phyloP scores from a whole-genome alignment of 2,113 vertebrate species.

The Picathartes gymnocephalus region DNA sequence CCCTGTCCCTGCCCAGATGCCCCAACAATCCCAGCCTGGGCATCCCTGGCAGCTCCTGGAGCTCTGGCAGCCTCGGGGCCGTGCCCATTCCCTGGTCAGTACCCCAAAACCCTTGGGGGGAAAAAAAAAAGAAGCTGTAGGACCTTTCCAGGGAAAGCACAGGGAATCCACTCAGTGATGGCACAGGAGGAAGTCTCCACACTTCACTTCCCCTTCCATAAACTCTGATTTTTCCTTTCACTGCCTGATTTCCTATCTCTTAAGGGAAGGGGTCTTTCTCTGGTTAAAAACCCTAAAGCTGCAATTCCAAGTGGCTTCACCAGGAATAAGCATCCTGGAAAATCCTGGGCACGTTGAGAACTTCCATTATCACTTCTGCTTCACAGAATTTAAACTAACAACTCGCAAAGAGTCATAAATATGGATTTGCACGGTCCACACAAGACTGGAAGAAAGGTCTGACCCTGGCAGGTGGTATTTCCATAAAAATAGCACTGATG shows the following conservation, averaged over 20 bases:
- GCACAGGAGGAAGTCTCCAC: background rate
- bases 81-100: background rate
- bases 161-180: background rate
- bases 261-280: background rate
- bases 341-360: background rate
- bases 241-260: background rate
- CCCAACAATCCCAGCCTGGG: background rate
- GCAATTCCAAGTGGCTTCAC: background rate
- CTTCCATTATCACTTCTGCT: background rate
- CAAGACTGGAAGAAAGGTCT: background rate
- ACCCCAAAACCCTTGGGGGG: background rate
- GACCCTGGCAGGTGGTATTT: background rate
- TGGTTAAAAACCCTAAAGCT: background rate
- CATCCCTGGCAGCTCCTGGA: background rate
- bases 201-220: background rate
- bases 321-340: background rate
- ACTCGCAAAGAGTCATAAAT: background rate
- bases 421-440: background rate
- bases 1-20: background rate
- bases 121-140: background rate
- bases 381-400: background rate
- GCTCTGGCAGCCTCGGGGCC: background rate
- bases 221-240: background rate
- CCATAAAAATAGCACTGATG: background rate
- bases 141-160: background rate